Evolutionary conservation across 2,797 vertebrate genomes (phyloP), one percentile per base, ranked within the genome.

Genomic region (Acestrorhynchus altus): DNA sequence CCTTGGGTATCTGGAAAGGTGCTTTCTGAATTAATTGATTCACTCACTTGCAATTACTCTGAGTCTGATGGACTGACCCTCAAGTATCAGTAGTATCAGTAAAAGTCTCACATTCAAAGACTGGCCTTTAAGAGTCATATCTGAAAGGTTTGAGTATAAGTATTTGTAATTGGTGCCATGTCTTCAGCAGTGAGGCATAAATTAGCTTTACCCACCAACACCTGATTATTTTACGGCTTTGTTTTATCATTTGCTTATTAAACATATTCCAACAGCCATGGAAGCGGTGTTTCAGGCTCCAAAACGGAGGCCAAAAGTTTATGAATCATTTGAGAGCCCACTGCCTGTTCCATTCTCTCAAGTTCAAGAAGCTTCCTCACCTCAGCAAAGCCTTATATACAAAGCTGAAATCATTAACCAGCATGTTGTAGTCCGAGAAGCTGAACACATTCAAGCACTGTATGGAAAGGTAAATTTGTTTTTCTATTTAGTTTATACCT

Each of bases 271-370:
- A 1, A 63, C n/a, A 66, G 60, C 71, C 59, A 94, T 95, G 66
- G 93, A 95, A 87, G 96, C 96, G 0, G 87, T 91, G 75, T 98
- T 99, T 72, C 93, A 91, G 12, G 89, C 95, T 0, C 97, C 97
- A 0, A 94, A 92, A 85, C 92, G 94, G 74, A 94, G 96, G n/a
- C 84, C 86, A 72, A 95, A 92, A 78, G 92, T 95, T 0, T 92
- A 90, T 0, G 95, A 97, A 81, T 84, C 85, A 0, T 96, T 94
- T 0, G 88, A 92, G 54, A 92, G 92, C 10, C 94, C 97, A 1
- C 90, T 97, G 73, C 97, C 97, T 0, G 84, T 97, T 70, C 85
- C 77, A 18, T 60, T 86, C 0, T 81, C 69, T 15, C 76, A 78
- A 63, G 88, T 67, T 15, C 74, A 78, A 64, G 88, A 85, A 44